phyloP scores from a whole-genome alignment of 2,797 vertebrate species.

The Anolis apletophallus region DNA sequence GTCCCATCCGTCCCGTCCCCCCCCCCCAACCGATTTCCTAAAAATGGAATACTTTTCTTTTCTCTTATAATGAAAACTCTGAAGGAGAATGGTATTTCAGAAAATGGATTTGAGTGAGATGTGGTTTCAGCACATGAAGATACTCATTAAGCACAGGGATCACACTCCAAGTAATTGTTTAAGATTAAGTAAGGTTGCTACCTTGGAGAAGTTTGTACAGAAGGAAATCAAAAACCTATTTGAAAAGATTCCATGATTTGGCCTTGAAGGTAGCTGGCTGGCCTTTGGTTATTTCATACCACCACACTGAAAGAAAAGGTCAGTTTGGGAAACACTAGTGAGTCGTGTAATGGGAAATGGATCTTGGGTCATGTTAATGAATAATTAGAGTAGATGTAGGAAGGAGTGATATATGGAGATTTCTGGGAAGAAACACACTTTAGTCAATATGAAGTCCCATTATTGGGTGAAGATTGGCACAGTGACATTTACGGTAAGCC shows the following conservation, averaged over 20 bases:
- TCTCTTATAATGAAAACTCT: slow-evolving; percentile 30
- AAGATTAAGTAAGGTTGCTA: slow-evolving; percentile 22
- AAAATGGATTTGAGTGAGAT: slow-evolving; percentile 6
- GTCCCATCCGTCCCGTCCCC: no score
- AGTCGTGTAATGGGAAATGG: background rate
- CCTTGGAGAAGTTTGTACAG: slow-evolving; percentile 4
- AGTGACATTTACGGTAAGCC: background rate
- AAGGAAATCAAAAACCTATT: background rate
- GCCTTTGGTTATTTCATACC: background rate
- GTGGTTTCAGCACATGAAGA: background rate
- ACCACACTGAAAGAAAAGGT: background rate
- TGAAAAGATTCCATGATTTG: background rate
- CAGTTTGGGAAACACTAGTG: background rate
- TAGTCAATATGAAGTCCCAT: background rate
- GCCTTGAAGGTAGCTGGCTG: background rate
- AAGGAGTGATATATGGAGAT: background rate
- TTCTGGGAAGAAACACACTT: background rate
- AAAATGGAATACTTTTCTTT: slow-evolving; percentile 43
- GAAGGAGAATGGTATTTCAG: slow-evolving; percentile 1
- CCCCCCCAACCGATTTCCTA: slow-evolving; percentile 27
- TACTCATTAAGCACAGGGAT: slow-evolving; percentile 24
- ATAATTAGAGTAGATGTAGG: background rate
- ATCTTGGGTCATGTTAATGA: background rate
- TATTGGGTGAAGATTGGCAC: background rate
- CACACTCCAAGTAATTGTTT: slow-evolving; percentile 18